phyloP scores from a whole-genome alignment of 2,888 invertebrate species.

The Dynastes grantii region DNA sequence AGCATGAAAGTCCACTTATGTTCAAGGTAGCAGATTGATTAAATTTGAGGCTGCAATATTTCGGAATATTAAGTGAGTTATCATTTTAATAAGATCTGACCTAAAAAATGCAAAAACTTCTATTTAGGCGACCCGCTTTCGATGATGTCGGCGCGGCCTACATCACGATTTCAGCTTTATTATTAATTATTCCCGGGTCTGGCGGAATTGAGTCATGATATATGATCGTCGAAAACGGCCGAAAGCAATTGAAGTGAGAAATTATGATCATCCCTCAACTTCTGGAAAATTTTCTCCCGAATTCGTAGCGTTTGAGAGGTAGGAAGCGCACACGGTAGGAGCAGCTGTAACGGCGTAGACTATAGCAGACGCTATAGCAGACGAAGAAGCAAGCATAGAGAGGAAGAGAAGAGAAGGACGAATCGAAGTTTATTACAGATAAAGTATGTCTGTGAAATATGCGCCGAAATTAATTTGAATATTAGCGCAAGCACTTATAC shows the following conservation, averaged over 20 bases:
- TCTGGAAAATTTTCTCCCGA: constrained; percentile 14
- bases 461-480: constrained; percentile 42
- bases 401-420: constrained; percentile 17
- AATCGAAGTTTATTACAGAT: constrained; percentile 34
- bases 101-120: constrained; percentile 10
- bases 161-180: constrained; percentile 19
- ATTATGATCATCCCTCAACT: constrained; percentile 43
- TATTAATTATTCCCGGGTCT: constrained; percentile 34
- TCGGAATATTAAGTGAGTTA: not conserved
- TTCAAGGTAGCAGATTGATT: too few relatives aligned
- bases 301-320: constrained; percentile 5
- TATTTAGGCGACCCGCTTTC: not conserved
- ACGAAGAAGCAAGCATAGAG: not conserved
- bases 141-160: not conserved
- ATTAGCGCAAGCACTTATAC: constrained; percentile 40
- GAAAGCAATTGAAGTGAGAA: constrained; percentile 49
- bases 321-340: not conserved
- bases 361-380: not conserved
- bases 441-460: constrained; percentile 39
- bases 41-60: not conserved
- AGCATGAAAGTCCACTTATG: too few relatives aligned
- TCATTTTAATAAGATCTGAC: constrained; percentile 13
- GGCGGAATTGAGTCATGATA: constrained; percentile 38
- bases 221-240: constrained; percentile 41
- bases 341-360: not conserved